Evolutionary conservation across 2,797 vertebrate species (phyloP), one percentile per base, ranked within the genome.

Genomic region (Pterois miles): DNA sequence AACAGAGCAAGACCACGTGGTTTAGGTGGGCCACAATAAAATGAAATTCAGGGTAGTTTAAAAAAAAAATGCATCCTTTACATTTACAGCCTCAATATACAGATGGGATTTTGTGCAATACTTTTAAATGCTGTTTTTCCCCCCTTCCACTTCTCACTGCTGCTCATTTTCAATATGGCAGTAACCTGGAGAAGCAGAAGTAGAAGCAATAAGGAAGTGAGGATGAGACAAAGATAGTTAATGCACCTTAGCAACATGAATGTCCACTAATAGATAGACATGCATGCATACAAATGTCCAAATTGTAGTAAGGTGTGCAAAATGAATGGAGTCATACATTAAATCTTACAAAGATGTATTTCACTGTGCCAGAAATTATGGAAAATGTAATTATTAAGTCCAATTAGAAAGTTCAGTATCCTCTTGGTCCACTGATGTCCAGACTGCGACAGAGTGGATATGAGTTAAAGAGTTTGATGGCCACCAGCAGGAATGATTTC

Each of bases 1-100:
- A n/a, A n/a, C n/a, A n/a, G n/a, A 50, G 25, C 64, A 58, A 80
- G 43, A 5, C 50, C 63, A 77, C 2, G 23, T 60, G 74, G 58
- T 46, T 65, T 18, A 69, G 50, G n/a, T 34, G 34, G 48, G 23
- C 10, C 36, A 13, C 7, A 36, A 12, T 12, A 11, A 46, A 65
- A 40, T 58, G 13, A 70, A 71, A 73, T 23, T 20, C 46, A 16
- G 46, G 52, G 14, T 27, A 18, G 6, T 56, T 53, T 56, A 4
- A 16, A 56, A 58, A 56, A 58, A 5, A 22, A 69, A 40, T 14
- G 18, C 13, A 59, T 64, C 0, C 13, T 38, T n/a, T 22, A 8
- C 53, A 50, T 53, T 27, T 20, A n/a, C 20, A 50, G 23, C 22
- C 27, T 58, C 13, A n/a, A 12, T 23, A 56, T 31, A 48, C 10